These are phyloP conservation scores for Holothuria glaberrima DNA, from an alignment of 35 echinoderm and acorn worm genomes.

Conservation along the genomic window DNA sequence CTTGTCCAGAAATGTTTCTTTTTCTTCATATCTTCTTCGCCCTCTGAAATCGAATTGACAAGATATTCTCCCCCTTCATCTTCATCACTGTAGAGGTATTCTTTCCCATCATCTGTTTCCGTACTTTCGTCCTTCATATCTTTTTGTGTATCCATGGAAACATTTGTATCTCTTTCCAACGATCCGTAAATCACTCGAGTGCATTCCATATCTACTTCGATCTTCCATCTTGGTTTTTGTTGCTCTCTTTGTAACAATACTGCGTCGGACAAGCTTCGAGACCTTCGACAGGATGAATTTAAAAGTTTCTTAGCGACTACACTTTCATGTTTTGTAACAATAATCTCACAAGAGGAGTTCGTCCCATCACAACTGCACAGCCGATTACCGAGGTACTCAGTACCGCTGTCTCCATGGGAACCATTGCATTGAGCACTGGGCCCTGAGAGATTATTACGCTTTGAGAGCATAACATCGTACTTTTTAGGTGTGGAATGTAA, in stretches of 20 bases:
- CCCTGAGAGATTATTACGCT: neutral
- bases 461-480: neutral
- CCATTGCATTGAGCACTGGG: neutral
- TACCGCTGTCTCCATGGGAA: neutral
- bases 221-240: conserved; percentile 54
- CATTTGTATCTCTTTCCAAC: conserved; percentile 17
- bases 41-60: neutral
- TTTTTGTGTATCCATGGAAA: neutral
- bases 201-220: conserved; percentile 47
- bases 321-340: conserved; percentile 46
- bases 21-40: conserved; percentile 18
- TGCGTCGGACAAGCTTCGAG: neutral
- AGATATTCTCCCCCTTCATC: neutral
- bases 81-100: neutral
- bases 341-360: conserved; percentile 27
- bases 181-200: conserved; percentile 41
- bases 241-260: neutral
- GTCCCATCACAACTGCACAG: conserved; percentile 22
- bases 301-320: conserved; percentile 30
- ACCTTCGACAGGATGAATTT: neutral
- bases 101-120: neutral
- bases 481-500: conserved; percentile 37
- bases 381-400: neutral
- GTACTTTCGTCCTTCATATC: conserved; percentile 31
- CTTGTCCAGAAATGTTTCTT: conserved; percentile 42